A percentile compares a stretch with the other conserved stretches of the same genome.
phyloP scores from a whole-genome alignment of 1,140 invertebrate species.

The Metopolophium dirhodum region DNA sequence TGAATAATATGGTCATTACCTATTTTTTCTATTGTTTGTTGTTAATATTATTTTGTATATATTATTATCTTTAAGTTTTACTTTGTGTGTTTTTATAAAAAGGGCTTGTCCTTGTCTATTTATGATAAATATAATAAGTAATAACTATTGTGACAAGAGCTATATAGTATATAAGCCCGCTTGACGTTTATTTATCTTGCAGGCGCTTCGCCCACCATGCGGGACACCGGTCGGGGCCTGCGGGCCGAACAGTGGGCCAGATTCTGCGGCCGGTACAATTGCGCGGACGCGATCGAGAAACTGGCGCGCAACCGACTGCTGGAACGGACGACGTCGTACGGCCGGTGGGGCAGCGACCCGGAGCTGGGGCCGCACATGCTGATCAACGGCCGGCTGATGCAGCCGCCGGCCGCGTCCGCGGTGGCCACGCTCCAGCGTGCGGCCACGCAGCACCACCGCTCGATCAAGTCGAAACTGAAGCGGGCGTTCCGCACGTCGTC shows the following conservation, averaged over 20 bases:
- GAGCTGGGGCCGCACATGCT: constrained; percentile 62
- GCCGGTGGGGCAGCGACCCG: constrained; percentile 69
- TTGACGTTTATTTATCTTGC: constrained; percentile 34
- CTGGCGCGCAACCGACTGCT: constrained; percentile 69
- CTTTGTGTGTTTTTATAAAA: background rate
- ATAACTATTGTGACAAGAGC: too few relatives aligned
- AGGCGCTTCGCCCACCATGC: constrained; percentile 77
- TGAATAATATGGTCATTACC: too few relatives aligned
- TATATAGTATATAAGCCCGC: background rate
- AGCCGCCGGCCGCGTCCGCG: constrained; percentile 55
- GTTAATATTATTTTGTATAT: background rate
- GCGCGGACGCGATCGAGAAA: constrained; percentile 77
- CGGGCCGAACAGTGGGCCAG: constrained; percentile 81
- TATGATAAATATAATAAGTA: too few relatives aligned
- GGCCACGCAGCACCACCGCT: constrained; percentile 62
- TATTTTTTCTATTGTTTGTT: background rate
- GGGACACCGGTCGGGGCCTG: constrained; percentile 74
- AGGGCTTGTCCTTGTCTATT: background rate
- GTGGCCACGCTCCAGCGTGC: constrained; percentile 54
- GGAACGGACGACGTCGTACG: constrained; percentile 67
- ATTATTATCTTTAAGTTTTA: background rate
- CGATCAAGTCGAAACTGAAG: constrained; percentile 68
- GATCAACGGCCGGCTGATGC: constrained; percentile 59
- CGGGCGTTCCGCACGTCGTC: constrained; percentile 67
- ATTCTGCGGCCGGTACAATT: constrained; percentile 77